Evolutionary conservation across 2,113 vertebrate species (phyloP).

Genomic region (Lasiurus borealis): DNA sequence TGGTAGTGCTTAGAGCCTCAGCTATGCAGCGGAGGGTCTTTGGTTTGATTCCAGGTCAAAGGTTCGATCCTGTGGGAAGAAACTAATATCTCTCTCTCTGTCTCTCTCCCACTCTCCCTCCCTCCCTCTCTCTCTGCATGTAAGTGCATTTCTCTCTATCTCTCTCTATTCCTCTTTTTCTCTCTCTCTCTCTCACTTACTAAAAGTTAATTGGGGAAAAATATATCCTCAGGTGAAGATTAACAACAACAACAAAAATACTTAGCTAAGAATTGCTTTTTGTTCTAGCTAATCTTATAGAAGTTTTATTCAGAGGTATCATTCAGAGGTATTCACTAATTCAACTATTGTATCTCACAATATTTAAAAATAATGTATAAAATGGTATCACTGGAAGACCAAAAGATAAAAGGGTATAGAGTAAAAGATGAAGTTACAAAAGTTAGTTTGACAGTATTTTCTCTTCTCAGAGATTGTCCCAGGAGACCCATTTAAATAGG

Average conservation of each 20-base stretch:
- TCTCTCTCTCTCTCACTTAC: no score
- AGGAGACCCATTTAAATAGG: slow-evolving; percentile 29
- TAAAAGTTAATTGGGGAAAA: no score
- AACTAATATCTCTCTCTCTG: no score
- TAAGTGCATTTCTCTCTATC: no score
- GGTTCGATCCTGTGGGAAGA: no score
- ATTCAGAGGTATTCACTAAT: neutral
- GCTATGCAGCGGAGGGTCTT: no score
- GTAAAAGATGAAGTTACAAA: neutral
- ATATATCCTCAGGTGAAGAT: no score
- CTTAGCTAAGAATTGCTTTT: slow-evolving; percentile 23
- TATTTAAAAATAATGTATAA: neutral
- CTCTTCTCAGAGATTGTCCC: slow-evolving; percentile 6
- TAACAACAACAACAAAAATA: neutral
- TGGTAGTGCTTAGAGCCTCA: no score
- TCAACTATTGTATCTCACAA: neutral
- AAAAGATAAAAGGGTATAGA: neutral
- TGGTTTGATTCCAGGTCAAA: no score
- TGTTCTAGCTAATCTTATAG: neutral
- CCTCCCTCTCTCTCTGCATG: no score
- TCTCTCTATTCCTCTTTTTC: no score
- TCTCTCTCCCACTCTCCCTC: no score
- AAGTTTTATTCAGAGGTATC: neutral
- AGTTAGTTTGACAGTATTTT: slow-evolving; percentile 4
- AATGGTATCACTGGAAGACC: neutral